Base-by-base conservation (phyloP, 2,797 vertebrate species). In the Fistularia commersonii region DNA sequence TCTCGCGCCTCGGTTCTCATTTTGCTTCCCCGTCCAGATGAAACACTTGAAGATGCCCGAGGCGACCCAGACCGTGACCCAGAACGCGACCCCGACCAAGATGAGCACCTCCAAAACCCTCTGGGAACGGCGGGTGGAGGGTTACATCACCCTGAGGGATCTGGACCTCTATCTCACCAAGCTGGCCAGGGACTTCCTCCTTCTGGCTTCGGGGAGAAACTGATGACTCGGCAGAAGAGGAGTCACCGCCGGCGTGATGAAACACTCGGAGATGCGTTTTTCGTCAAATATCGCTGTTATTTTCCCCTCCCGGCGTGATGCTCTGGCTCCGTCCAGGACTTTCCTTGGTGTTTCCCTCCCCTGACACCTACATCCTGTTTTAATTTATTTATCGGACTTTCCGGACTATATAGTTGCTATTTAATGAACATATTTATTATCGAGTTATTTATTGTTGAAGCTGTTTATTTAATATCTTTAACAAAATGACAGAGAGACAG, bases 141-240 rank as follows among this genome's bases (percentile, higher is more conserved):
- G 88, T 9, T 92, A 91, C 61, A 54, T 93, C 61, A 77, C 91
- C 51, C 80, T 93, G 45, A 79, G 89, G 38, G 89, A 91, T 66
- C 84, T 93, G 13, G 74, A 91, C 32, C 77, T 78, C n/a, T 93
- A 88, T 72, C 82, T 93, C 61, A 80, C 64, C 41, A 89, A 78
- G 68, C 72, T 92, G 49, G 80, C 86, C 6, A 80, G 89, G 36
- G 90, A 92, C 66, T 92, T 91, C 57, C 76, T 82, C 8, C 45
- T 91, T 3, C 74, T 93, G 59, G 76, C 60, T 38, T 72, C 61
- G 0, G 84, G 84, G 74, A 10, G 48, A 41, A 44, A 51, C n/a
- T 13, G 0, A 32, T 56, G 43, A 66, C 39, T 48, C 8, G 9
- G 6, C 6, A 23, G 38, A 11, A 15, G 10, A 48, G 3, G 8